These are phyloP conservation scores for Ameiurus melas DNA, from an alignment of 2,113 vertebrate genomes.

Conservation along the genomic window DNA sequence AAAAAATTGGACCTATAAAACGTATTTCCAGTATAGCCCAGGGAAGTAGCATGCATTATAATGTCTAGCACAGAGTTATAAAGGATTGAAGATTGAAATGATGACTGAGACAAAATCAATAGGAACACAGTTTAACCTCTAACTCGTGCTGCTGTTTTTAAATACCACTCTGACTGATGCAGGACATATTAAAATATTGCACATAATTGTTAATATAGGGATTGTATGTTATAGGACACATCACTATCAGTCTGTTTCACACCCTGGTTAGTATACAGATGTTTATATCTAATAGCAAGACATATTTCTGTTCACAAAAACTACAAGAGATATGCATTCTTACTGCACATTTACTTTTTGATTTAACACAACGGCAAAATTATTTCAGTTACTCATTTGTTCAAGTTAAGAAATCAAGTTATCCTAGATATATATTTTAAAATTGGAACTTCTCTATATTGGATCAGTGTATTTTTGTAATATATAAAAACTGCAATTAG, in stretches of 20 bases:
- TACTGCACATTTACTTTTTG: not conserved
- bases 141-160: not conserved
- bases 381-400: not conserved
- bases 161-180: not conserved
- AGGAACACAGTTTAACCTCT: slow-evolving; percentile 1
- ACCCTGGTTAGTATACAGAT: not conserved
- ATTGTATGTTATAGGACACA: not conserved
- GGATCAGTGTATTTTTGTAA: not conserved
- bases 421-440: not conserved
- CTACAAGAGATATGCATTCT: not conserved
- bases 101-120: slow-evolving; percentile 12
- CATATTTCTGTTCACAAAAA: not conserved
- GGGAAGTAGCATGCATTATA: not conserved
- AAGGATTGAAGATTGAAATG: slow-evolving; percentile 5
- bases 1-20: not conserved
- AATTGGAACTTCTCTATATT: not conserved
- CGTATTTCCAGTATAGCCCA: not conserved
- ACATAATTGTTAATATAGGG: not conserved
- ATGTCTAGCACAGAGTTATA: not conserved
- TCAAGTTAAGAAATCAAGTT: not conserved
- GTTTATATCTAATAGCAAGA: not conserved
- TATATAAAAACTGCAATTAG: not conserved
- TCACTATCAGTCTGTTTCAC: not conserved
- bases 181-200: not conserved
- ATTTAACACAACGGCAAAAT: not conserved